phyloP scores from a whole-genome alignment of 2,113 vertebrate genomes.

The Petaurus breviceps region DNA sequence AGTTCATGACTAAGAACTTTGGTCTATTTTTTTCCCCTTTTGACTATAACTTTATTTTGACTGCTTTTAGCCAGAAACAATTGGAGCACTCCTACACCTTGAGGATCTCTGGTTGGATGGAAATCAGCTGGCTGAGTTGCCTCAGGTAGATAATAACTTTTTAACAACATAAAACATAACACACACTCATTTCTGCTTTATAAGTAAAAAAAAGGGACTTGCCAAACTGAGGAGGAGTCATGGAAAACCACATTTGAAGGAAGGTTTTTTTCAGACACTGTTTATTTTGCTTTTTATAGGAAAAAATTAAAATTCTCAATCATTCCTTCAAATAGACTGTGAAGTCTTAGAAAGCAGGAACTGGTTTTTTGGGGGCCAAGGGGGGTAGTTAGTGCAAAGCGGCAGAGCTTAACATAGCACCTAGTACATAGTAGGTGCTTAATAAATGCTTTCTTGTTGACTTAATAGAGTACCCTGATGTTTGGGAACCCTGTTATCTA shows the following conservation, averaged over 20 bases:
- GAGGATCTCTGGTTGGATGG: slow-evolving; percentile 99
- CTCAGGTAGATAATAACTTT: slow-evolving; percentile 87
- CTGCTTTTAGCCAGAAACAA: slow-evolving; percentile 92
- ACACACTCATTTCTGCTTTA: not conserved
- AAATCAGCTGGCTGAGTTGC: slow-evolving; percentile 95
- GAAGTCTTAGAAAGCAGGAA: slow-evolving; percentile 24
- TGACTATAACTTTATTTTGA: slow-evolving; percentile 32
- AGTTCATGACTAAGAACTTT: not conserved
- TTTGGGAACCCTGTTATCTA: not conserved
- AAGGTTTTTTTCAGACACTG: not conserved
- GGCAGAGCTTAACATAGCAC: not conserved
- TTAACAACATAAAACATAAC: not conserved
- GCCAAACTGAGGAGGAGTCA: not conserved
- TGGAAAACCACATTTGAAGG: slow-evolving; percentile 49
- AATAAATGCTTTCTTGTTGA: not conserved
- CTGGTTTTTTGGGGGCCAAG: not conserved
- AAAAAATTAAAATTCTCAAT: slow-evolving; percentile 32
- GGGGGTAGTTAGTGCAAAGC: not conserved
- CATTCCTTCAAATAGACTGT: slow-evolving; percentile 7
- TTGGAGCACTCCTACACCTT: slow-evolving; percentile 95
- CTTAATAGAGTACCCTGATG: not conserved
- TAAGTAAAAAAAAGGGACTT: slow-evolving; percentile 10
- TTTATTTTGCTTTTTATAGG: not conserved
- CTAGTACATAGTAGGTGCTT: not conserved
- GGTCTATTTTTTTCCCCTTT: slow-evolving; percentile 1